phyloP scores from a whole-genome alignment of 1,140 invertebrate genomes.

The Drosophila ironensis region DNA sequence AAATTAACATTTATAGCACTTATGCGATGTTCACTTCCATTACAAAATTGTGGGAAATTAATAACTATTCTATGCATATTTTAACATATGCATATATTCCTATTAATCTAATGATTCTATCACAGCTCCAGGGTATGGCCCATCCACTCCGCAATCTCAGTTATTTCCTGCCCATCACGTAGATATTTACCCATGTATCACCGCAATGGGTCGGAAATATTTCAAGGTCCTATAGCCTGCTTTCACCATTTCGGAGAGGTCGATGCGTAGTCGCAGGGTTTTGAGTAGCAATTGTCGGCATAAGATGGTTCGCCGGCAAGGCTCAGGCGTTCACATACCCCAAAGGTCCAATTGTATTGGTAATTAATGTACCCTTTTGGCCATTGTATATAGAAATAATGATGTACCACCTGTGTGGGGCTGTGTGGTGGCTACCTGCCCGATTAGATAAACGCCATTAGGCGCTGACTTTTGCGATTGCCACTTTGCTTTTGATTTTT shows the following conservation, averaged over 20 bases:
- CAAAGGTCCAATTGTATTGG: not conserved
- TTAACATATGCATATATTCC: too few relatives aligned
- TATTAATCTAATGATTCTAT: too few relatives aligned
- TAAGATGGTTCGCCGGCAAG: too few relatives aligned
- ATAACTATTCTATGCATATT: too few relatives aligned
- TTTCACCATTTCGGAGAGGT: slow-evolving; percentile 57
- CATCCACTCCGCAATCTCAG: slow-evolving; percentile 1
- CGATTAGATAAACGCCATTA: slow-evolving; percentile 67
- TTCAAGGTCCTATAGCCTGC: slow-evolving; percentile 56
- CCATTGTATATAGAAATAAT: too few relatives aligned
- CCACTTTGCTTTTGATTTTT: not conserved
- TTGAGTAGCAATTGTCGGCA: slow-evolving; percentile 21
- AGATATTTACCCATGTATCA: slow-evolving; percentile 56
- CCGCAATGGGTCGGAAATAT: slow-evolving; percentile 56
- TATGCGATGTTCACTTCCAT: too few relatives aligned
- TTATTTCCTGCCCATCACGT: not conserved
- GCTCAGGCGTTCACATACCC: too few relatives aligned
- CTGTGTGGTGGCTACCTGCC: slow-evolving; percentile 22
- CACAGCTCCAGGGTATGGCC: too few relatives aligned
- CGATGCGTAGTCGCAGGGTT: slow-evolving; percentile 9
- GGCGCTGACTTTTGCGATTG: slow-evolving; percentile 40
- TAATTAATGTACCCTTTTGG: not conserved
- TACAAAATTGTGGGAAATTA: too few relatives aligned
- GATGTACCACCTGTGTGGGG: slow-evolving; percentile 14
- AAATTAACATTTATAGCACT: too few relatives aligned